These are phyloP conservation scores for Gallinago stenura DNA, from an alignment of 2,797 vertebrate species.

Conservation along the genomic window DNA sequence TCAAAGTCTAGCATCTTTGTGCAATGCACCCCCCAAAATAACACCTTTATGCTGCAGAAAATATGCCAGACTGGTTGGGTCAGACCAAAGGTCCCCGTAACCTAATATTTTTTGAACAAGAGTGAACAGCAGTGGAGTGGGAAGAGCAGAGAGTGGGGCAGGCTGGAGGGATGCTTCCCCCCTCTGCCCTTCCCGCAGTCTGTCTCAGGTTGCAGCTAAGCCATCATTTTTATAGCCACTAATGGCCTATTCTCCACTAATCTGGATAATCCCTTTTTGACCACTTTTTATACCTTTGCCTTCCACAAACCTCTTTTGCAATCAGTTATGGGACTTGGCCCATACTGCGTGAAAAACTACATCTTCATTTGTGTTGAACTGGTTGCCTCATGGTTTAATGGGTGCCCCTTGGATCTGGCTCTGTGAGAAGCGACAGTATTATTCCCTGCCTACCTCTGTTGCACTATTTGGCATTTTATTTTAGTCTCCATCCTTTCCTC, in stretches of 20 bases:
- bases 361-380: neutral
- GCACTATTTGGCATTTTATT: neutral
- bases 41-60: slow-evolving; percentile 6
- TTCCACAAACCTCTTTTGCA: slow-evolving; percentile 23
- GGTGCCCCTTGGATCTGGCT: neutral
- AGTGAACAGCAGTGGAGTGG: neutral
- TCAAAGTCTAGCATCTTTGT: neutral
- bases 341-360: neutral
- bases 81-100: neutral
- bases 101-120: neutral
- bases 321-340: neutral
- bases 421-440: neutral
- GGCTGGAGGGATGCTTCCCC: neutral
- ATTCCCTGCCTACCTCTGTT: neutral
- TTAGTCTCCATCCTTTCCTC: neutral
- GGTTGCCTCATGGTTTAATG: neutral
- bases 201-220: slow-evolving; percentile 53
- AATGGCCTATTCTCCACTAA: slow-evolving; percentile 55
- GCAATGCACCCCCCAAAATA: neutral
- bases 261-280: slow-evolving; percentile 54
- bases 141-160: neutral
- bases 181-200: neutral
- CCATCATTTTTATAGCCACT: slow-evolving; percentile 59
- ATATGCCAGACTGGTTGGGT: neutral
- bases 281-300: slow-evolving; percentile 51